phyloP scores from a whole-genome alignment of 2,888 invertebrate species.

The Hypselothyrea guttata region DNA sequence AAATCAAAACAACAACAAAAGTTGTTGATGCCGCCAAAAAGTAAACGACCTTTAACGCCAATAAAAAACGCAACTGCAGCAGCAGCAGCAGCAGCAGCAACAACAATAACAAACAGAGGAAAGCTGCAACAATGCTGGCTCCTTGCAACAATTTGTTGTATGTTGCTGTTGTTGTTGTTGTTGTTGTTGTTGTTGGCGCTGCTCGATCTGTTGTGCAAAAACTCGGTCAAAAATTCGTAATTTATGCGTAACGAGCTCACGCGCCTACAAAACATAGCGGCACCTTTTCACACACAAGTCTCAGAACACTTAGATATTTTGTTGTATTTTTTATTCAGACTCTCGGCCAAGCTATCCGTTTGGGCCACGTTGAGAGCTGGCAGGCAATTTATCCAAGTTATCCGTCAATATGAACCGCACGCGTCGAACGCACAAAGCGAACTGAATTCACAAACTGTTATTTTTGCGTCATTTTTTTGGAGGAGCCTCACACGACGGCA shows the following conservation, averaged over 20 bases:
- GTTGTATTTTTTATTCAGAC: not conserved
- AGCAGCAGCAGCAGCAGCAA: conserved; percentile 23
- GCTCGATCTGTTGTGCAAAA: conserved; percentile 54
- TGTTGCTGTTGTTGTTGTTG: conserved; percentile 19
- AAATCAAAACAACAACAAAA: conserved; percentile 75
- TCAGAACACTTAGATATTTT: conserved; percentile 11
- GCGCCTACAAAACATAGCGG: conserved; percentile 68
- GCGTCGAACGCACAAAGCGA: conserved; percentile 80
- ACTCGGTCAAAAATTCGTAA: conserved; percentile 67
- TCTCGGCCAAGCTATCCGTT: conserved; percentile 50
- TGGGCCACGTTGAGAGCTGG: conserved; percentile 20
- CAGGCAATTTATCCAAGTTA: conserved; percentile 24
- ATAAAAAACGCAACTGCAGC: conserved; percentile 60
- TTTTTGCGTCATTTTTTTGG: conserved; percentile 30
- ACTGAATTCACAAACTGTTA: conserved; percentile 70
- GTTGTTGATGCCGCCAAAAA: conserved; percentile 79
- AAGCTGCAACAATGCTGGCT: conserved; percentile 57
- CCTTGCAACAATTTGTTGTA: conserved; percentile 69
- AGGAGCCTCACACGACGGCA: conserved; percentile 56
- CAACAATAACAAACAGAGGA: conserved; percentile 49
- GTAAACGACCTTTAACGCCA: conserved; percentile 81
- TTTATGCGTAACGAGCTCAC: conserved; percentile 78
- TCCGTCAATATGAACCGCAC: conserved; percentile 72
- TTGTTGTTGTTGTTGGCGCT: conserved; percentile 30
- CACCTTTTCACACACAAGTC: conserved; percentile 52